Evolutionary conservation across 2,888 invertebrate genomes (phyloP).

Genomic region (Parasteatoda lunata): DNA sequence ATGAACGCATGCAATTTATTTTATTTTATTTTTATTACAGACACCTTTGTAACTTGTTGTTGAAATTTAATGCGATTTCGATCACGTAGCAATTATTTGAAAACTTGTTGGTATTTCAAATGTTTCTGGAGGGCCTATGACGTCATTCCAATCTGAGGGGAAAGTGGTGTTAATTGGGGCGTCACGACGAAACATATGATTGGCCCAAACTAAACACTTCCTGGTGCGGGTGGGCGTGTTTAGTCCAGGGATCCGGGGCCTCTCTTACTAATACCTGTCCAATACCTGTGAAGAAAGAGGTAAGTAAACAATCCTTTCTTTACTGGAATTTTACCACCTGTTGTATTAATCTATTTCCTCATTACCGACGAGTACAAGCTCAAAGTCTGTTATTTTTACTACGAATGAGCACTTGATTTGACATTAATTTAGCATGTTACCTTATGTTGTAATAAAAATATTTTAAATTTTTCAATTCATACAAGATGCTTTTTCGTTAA

Average conservation of each 20-base stretch:
- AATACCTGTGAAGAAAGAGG: conserved; percentile 52
- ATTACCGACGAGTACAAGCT: no score
- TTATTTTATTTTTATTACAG: no score
- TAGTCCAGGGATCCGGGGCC: conserved; percentile 34
- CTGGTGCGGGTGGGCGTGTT: conserved; percentile 44
- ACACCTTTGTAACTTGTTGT: conserved; percentile 8
- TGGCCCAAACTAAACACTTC: conserved; percentile 46
- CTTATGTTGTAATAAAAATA: no score
- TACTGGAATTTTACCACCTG: conserved; percentile 10
- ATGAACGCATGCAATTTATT: no score
- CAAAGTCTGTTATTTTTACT: no score
- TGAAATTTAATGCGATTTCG: conserved; percentile 11
- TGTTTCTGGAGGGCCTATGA: conserved; percentile 23
- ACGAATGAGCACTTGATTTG: no score
- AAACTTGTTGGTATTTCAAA: not conserved
- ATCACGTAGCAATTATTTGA: conserved; percentile 1
- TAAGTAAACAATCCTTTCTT: conserved; percentile 65
- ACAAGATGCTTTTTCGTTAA: no score
- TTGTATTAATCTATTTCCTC: not conserved
- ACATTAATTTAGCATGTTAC: no score
- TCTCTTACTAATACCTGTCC: conserved; percentile 48
- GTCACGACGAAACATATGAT: conserved; percentile 35
- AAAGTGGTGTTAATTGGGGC: conserved; percentile 44
- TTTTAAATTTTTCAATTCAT: no score
- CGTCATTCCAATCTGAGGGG: conserved; percentile 16